Conservation (phyloP, 92 coral and sea anemone species). For the Nematostella vectensis region DNA sequence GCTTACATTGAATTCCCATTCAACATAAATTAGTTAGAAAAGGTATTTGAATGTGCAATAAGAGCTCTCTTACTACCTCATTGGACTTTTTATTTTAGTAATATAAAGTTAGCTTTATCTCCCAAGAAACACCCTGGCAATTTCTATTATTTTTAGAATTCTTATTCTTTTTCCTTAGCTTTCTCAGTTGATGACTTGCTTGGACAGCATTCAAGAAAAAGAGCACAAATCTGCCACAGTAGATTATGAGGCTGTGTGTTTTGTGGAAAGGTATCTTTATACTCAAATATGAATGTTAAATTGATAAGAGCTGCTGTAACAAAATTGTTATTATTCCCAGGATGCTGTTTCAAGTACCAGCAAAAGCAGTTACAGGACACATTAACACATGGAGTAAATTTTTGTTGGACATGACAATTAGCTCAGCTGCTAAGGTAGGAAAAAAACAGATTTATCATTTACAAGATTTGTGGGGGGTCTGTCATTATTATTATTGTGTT, state of each 20-base stretch:
- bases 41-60: too few relatives aligned
- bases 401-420: slow-evolving; percentile 68
- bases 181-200: slow-evolving; percentile 41
- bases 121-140: too few relatives aligned
- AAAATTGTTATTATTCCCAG: too few relatives aligned
- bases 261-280: slow-evolving; percentile 97
- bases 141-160: background rate
- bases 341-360: slow-evolving; percentile 66
- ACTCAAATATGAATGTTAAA: too few relatives aligned
- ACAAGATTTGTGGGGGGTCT: too few relatives aligned
- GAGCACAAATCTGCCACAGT: slow-evolving; percentile 76
- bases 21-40: too few relatives aligned
- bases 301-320: too few relatives aligned
- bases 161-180: slow-evolving; percentile 27
- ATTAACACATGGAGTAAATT: slow-evolving; percentile 75
- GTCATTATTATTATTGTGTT: too few relatives aligned
- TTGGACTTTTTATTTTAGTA: too few relatives aligned
- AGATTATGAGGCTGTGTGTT: slow-evolving; percentile 83
- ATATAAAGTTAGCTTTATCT: too few relatives aligned
- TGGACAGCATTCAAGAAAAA: slow-evolving; percentile 57
- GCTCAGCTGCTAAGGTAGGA: slow-evolving; percentile 79
- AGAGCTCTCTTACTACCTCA: too few relatives aligned
- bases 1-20: too few relatives aligned
- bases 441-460: background rate
- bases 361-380: slow-evolving; percentile 27